Evolutionary conservation across 2,113 vertebrate species (phyloP).

Genomic region (Pelobates fuscus): DNA sequence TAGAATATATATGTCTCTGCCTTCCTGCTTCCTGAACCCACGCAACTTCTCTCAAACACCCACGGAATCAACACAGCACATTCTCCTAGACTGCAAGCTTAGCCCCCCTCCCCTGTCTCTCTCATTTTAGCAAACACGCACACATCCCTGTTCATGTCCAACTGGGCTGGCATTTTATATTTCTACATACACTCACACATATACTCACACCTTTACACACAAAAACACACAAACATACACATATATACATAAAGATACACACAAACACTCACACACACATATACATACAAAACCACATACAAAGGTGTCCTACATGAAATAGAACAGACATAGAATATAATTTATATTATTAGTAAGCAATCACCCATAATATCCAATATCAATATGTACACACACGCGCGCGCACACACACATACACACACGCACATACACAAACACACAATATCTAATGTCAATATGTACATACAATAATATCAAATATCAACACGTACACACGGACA

Average conservation of each 20-base stretch:
- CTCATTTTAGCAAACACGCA: conserved; percentile 29
- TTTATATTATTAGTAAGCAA: too few species aligned
- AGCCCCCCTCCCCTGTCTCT: conserved; percentile 15
- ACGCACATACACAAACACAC: too few species aligned
- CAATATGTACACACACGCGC: neutral
- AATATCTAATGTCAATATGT: neutral
- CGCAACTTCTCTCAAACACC: conserved; percentile 83
- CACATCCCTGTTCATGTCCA: neutral
- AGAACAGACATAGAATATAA: too few species aligned
- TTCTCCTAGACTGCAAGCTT: conserved; percentile 66
- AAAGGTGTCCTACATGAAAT: too few species aligned
- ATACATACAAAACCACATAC: too few species aligned
- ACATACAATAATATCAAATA: neutral
- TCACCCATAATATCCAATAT: too few species aligned
- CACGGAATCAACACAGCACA: conserved; percentile 82
- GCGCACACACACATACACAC: conserved; percentile 1
- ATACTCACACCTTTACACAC: neutral
- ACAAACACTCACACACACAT: neutral
- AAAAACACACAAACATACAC: neutral
- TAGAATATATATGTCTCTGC: conserved; percentile 73
- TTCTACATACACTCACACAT: neutral
- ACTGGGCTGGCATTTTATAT: neutral
- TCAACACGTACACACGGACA: conserved; percentile 31
- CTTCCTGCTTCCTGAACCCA: conserved; percentile 80
- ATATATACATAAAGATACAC: neutral